Conservation (phyloP, 2,113 vertebrate genomes). For the Herpetotheres cachinnans region DNA sequence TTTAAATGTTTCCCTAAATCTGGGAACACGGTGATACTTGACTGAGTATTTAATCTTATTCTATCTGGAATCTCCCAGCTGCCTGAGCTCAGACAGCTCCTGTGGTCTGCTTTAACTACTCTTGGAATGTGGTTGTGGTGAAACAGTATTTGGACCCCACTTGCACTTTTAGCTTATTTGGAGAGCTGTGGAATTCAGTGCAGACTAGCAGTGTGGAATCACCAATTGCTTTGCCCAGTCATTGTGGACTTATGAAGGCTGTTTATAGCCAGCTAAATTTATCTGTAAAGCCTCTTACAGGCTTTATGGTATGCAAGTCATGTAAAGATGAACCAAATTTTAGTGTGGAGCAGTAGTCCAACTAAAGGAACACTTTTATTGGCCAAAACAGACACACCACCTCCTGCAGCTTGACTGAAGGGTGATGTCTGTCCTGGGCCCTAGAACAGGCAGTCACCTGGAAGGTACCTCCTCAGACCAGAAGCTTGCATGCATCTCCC, state of each 20-base stretch:
- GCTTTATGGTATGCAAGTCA: neutral
- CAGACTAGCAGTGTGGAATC: neutral
- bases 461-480: neutral
- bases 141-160: neutral
- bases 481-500: neutral
- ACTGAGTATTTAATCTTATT: neutral
- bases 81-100: neutral
- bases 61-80: neutral
- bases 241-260: neutral
- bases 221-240: neutral
- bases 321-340: neutral
- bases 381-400: neutral
- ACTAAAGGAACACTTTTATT: fast-evolving
- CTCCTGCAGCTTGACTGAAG: neutral
- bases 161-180: neutral
- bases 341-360: neutral
- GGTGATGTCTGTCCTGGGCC: neutral
- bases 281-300: neutral
- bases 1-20: neutral
- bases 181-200: neutral
- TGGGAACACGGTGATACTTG: neutral
- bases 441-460: neutral
- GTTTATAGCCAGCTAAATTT: slow-evolving; percentile 48
- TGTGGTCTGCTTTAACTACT: neutral
- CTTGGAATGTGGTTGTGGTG: neutral